These are phyloP conservation scores for Melipona quadrifasciata DNA, from an alignment of 1,140 invertebrate genomes.

Conservation along the genomic window DNA sequence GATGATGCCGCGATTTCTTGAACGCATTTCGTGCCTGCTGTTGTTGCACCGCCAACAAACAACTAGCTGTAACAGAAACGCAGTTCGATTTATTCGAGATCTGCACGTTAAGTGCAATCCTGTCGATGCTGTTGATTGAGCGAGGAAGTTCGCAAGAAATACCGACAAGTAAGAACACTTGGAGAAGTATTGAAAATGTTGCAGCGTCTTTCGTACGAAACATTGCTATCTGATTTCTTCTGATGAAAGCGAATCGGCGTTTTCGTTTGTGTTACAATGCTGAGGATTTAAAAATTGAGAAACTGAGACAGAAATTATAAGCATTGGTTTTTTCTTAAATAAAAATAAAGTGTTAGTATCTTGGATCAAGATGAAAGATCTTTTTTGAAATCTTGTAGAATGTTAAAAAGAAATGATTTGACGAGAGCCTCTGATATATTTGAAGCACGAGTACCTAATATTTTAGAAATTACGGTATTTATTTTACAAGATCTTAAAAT, in stretches of 20 bases:
- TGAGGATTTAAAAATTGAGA: neutral
- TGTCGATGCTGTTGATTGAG: neutral
- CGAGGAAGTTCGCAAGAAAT: conserved; percentile 1
- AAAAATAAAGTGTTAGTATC: neutral
- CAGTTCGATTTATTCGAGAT: conserved; percentile 8
- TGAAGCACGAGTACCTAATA: neutral
- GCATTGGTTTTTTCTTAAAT: neutral
- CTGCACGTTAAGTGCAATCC: neutral
- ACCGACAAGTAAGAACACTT: neutral
- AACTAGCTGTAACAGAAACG: neutral
- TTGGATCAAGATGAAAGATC: neutral
- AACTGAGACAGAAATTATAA: neutral
- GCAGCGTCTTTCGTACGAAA: neutral
- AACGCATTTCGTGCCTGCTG: conserved; percentile 33
- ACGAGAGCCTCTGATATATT: neutral
- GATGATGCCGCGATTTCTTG: conserved; percentile 70
- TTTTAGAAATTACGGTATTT: neutral
- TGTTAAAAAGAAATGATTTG: neutral
- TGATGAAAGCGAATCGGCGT: neutral
- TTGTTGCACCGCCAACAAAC: conserved; percentile 4
- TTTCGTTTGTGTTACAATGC: neutral
- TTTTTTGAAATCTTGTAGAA: neutral
- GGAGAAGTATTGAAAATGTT: neutral
- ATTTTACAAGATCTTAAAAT: neutral
- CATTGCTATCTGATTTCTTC: neutral